Base-by-base conservation (phyloP, 30 jellyfish, hydroid and myxozoan species). In the Mastigias papua region DNA sequence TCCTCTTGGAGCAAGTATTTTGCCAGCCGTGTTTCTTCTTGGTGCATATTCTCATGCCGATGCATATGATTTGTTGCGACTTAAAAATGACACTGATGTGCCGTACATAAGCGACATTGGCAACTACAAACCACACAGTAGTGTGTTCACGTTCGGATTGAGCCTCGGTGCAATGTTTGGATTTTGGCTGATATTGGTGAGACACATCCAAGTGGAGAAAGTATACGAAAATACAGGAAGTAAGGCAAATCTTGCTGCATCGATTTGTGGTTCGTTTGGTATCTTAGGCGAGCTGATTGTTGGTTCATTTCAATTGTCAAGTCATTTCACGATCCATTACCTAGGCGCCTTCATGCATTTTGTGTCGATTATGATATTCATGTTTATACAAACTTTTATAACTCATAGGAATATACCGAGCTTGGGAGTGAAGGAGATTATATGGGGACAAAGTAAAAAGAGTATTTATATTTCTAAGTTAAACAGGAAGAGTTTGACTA, bases 81-180 rank as follows among this genome's bases (percentile, higher is more conserved):
- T 84, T 35, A 57, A 26, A 20, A 63, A 71, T 66, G 17, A 64
- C 27, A 84, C 82, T 5, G 37, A 73, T 22, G 76, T 73, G 2
- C 98, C 98, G 0, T 91, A 66, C 71, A 88, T 91, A 65, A 85
- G 96, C 72, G 96, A 91, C 46, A 72, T 91, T 68, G 98, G 98
- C 2, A 83, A 76, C 63, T 63, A 58, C 75, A 78, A 78, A 91
- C 96, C 96, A 54, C 74, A 91, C 72, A 86, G 98, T 74, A 86
- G 98, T 34, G 75, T 85, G 20, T 91, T 91, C 42, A 91, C 98
- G 1, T 77, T 86, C 57, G 98, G 96, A 1, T 62, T 91, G 31
- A 37, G 71, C 31, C 68, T 91, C 48, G 78, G 90, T 48, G 90
- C 89, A 16, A 35, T 73, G 34, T 49, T 69, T 19, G 76, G 87